Evolutionary conservation across 2,888 invertebrate species (phyloP), one percentile per base, ranked within the genome.

Genomic region (Scaptomyza flava): DNA sequence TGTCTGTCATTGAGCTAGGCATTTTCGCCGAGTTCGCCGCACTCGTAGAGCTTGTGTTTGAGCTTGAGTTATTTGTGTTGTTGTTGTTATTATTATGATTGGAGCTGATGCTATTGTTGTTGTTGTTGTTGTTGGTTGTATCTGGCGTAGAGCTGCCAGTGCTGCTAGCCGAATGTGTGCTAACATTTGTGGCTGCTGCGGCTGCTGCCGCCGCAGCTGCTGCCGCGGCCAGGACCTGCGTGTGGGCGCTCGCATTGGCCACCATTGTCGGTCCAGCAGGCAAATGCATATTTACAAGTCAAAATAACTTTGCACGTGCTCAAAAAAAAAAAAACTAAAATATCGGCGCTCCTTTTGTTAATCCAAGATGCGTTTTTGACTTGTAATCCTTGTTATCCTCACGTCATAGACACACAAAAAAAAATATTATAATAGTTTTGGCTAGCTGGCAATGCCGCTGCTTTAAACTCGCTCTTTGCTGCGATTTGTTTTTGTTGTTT

Each of bases 1-100:
- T 95, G 87, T 96, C 96, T 91, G 95, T 94, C 93, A 95, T 95
- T 78, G 93, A 93, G 77, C 94, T 93, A 85, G 94, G 93, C 90
- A 94, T 91, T 79, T 90, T 91, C 41, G 90, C 87, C 47, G 89
- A 70, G 46, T 79, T 81, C 11, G 73, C 91, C 90, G 68, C 17
- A 43, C 41, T 66, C 34, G 46, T 12, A 30, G 45, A 46, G 43
- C 59, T 68, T 11, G 45, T 33, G n/a, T 52, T 71, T 17, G 51
- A 73, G 33, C 59, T 85, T 43, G 54, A 14, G 53, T 73, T 72
- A 52, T 8, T 27, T 27, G 27, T 72, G 45, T 33, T 71, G 51
- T 2, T 73, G 56, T 2, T 73, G 43, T 0, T 31, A 27, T 27
- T 3, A 27, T 38, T 66, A 41, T 0, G 9, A 27, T 27, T 4